A percentile compares a stretch with the other conserved stretches of the same genome.
phyloP scores from a whole-genome alignment of 1,140 invertebrate genomes.

The Radopholus similis region DNA sequence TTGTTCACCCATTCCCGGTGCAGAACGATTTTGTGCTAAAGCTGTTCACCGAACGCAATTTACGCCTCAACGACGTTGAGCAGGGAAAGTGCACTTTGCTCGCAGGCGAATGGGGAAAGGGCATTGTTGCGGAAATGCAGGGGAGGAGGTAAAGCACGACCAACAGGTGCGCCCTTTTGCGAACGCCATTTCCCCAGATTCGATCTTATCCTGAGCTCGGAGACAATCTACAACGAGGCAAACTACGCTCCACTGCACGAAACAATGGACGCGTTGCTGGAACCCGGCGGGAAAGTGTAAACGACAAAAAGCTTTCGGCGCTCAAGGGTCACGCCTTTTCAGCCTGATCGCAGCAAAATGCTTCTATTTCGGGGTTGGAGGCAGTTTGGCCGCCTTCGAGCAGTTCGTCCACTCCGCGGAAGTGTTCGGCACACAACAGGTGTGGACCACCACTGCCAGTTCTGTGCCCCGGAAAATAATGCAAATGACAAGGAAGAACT shows the following conservation, averaged over 20 bases:
- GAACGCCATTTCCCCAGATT: constrained; percentile 9
- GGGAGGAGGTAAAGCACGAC: neutral
- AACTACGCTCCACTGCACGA: constrained; percentile 29
- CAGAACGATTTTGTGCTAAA: constrained; percentile 32
- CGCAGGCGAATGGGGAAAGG: constrained; percentile 11
- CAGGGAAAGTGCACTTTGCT: constrained; percentile 3
- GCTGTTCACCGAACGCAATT: constrained; percentile 22
- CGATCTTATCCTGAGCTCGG: constrained; percentile 27
- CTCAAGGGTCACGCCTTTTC: neutral
- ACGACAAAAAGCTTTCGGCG: no score
- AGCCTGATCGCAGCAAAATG: constrained; percentile 29
- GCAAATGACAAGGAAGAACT: neutral
- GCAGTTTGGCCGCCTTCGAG: constrained; percentile 11
- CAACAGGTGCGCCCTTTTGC: neutral
- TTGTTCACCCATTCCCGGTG: constrained; percentile 12
- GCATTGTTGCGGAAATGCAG: neutral
- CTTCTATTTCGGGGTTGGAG: constrained; percentile 32
- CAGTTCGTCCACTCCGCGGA: constrained; percentile 15
- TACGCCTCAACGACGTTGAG: constrained; percentile 14
- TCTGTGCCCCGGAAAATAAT: constrained; percentile 16
- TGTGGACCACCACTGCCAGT: constrained; percentile 13
- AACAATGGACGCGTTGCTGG: constrained; percentile 18
- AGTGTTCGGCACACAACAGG: constrained; percentile 7
- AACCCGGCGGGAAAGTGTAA: constrained; percentile 22
- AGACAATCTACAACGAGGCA: constrained; percentile 36